A percentile compares a stretch with the other conserved stretches of the same genome.
These are phyloP conservation scores for Marronus borbonicus DNA, from an alignment of 2,888 invertebrate species.

Conservation along the genomic window DNA sequence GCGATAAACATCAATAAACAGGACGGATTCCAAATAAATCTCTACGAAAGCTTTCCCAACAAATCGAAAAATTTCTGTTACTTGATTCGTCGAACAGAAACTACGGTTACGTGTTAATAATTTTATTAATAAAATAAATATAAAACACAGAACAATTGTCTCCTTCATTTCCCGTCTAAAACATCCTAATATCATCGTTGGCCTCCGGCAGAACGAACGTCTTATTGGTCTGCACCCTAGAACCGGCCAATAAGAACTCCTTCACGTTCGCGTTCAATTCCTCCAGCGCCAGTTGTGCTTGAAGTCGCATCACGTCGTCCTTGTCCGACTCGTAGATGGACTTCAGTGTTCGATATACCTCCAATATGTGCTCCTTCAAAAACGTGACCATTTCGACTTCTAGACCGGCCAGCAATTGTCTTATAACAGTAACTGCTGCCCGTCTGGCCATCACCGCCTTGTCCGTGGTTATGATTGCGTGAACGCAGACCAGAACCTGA, in stretches of 20 bases:
- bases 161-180: background rate
- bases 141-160: no score
- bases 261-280: conserved; percentile 81
- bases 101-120: no score
- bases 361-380: conserved; percentile 78
- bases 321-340: conserved; percentile 75
- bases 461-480: conserved; percentile 80
- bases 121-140: no score
- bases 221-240: conserved; percentile 61
- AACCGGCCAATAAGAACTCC: conserved; percentile 55
- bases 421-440: conserved; percentile 85
- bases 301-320: conserved; percentile 81
- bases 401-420: conserved; percentile 82
- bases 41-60: no score
- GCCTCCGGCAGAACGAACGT: conserved; percentile 59
- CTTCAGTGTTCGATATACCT: conserved; percentile 82
- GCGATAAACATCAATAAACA: no score
- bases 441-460: conserved; percentile 82
- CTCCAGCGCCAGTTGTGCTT: conserved; percentile 84
- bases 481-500: conserved; percentile 82
- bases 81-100: no score
- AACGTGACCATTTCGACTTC: conserved; percentile 79
- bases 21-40: no score
- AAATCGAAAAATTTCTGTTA: no score
- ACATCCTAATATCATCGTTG: background rate